Conservation (phyloP, 2,888 invertebrate species). For the Lasiommata megera region DNA sequence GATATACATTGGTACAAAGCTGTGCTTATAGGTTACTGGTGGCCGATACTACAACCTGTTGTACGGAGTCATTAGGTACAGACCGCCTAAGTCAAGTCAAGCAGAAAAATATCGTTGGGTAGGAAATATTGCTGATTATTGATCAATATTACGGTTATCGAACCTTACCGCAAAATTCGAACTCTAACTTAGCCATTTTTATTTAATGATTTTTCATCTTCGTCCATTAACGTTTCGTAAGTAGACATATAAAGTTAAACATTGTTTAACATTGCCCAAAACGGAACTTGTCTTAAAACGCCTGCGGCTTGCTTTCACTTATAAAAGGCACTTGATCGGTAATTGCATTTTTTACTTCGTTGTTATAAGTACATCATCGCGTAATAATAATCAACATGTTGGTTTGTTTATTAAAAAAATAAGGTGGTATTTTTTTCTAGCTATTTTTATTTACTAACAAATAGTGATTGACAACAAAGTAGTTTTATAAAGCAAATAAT, state of each 20-base stretch:
- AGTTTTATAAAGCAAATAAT: too few relatives aligned
- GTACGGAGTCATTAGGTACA: too few relatives aligned
- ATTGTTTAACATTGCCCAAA: constrained; percentile 32
- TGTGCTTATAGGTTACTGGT: too few relatives aligned
- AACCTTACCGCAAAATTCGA: not conserved
- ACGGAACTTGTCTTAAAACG: constrained; percentile 44
- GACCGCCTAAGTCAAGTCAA: too few relatives aligned
- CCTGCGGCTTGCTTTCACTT: constrained; percentile 44
- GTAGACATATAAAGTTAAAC: constrained; percentile 23
- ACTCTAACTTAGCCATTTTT: not conserved
- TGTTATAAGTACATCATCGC: constrained; percentile 4
- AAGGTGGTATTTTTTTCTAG: too few relatives aligned
- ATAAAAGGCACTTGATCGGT: constrained; percentile 36
- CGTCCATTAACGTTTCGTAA: constrained; percentile 14
- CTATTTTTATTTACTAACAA: too few relatives aligned
- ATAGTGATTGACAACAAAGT: too few relatives aligned
- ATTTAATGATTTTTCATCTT: not conserved
- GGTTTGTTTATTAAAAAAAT: not conserved
- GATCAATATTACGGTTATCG: not conserved
- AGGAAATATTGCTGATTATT: too few relatives aligned
- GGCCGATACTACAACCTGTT: too few relatives aligned
- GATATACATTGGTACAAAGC: too few relatives aligned
- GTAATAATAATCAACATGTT: not conserved
- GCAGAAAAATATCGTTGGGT: too few relatives aligned
- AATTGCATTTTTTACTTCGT: constrained; percentile 12